Evolutionary conservation across 2,888 invertebrate genomes (phyloP), one percentile per base, ranked within the genome.

Genomic region (Standfussiana lucernea): DNA sequence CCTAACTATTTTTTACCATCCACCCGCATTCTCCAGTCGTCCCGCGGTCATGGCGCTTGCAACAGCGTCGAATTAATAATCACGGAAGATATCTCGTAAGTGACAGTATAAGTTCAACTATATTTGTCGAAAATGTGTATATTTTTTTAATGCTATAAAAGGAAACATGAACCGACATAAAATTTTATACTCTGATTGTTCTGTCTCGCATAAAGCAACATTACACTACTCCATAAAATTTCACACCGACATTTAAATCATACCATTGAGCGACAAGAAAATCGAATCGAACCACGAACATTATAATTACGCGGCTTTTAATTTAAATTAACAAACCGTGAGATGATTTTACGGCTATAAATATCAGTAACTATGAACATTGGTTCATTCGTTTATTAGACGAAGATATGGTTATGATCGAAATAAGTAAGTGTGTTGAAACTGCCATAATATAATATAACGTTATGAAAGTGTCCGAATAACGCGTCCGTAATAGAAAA

Each of bases 241-340:
- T 91, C 88, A 89, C 86, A 86, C 90, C 80, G 89, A 89, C 88
- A 89, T 91, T 91, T 92, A 94, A 94, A 93, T 92, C 90, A 91
- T 90, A 91, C 89, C 89, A 90, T 84, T 90, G 90, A 92, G 90
- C 90, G 92, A 92, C 93, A 92, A 90, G 92, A 91, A 93, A 93
- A 93, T 92, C 91, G 92, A 90, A 93, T 91, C 89, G 85, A 86
- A 90, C 89, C 89, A 91, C 89, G 90, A 91, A 92, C 92, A 91
- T 92, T 90, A 91, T 94, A 94, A 95, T 95, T 94, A 95, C 92
- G 91, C 91, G 92, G 92, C 91, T 90, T 93, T 94, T 93, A 93
- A 94, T 94, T 93, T 92, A 92, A 92, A 94, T 94, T 93, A 95
- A 94, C 93, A 90, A 93, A 93, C 93, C 92, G 90, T 93, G 91